Evolutionary conservation across 2,888 invertebrate genomes (phyloP), one percentile per base, ranked within the genome.

Genomic region (Panopea generosa): DNA sequence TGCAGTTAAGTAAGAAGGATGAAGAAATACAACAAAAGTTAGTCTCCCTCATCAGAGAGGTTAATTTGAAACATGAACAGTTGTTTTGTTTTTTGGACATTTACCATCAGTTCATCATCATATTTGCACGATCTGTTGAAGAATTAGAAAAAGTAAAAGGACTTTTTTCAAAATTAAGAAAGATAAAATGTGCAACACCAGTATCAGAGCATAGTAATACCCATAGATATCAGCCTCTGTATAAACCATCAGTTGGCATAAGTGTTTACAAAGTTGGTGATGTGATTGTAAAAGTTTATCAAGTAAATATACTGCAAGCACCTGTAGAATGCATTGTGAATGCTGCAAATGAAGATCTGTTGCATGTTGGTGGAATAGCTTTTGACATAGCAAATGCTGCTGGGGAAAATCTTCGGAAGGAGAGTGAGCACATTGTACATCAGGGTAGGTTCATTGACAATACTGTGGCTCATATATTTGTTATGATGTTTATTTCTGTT

Each of bases 321-420:
- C 49, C 56, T 2, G 73, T 66, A 18, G 82, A 82, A 20, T 72
- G 77, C 18, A 79, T 85, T 50, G 82, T 85, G 3, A 83, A 79
- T 71, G 81, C 83, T 22, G 82, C 77, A 2, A 84, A 84, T 59
- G 49, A 69, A 9, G 57, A 63, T n/a, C 53, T 83, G 14, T 29
- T 50, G 7, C 80, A 83, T 60, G 49, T 38, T 22, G 78, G 77
- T 11, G 85, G 83, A n/a, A 62, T 85, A 11, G 80, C 85, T 9
- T 27, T 49, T 7, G 71, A 61, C 3, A 77, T 85, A 20, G 66
- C 80, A 4, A 57, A 70, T 53, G 78, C 65, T 29, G 81, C 80
- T 50, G 85, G 85, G 1, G 18, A 27, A 3, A 27, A 56, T 4
- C 16, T 83, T n/a, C 63, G 62, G 2, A 55, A 47, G 33, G 76